Evolutionary conservation across 2,113 vertebrate genomes (phyloP), one percentile per base, ranked within the genome.

Genomic region (Lepus europaeus): DNA sequence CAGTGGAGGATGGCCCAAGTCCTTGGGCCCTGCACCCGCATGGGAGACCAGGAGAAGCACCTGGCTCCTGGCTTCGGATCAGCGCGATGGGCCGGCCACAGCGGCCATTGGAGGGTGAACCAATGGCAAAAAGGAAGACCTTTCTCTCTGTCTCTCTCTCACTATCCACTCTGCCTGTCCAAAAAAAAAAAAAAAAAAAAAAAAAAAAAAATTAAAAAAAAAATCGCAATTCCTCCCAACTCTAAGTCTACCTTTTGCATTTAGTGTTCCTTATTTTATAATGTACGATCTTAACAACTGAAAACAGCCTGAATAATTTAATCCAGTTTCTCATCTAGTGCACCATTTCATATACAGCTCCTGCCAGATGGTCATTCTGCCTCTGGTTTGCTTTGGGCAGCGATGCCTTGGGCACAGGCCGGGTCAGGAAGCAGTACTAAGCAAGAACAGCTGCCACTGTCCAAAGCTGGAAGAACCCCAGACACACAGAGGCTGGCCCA

Each of bases 221-320:
- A 36, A 81, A 19, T 83, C 31, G 9, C 86, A 49, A 72, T 29
- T 66, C 36, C 76, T 83, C 63, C 39, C 59, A 80, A 61, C 29
- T 77, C 20, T 72, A n/a, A 69, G 29, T 51, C 29, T 61, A 17
- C 69, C 10, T 81, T 92, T 83, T 79, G 17, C 25, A 33, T 74
- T 83, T 36, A 17, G 5, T 63, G 36, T 93, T 66, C n/a, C 6
- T 45, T 73, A 4, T n/a, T 81, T 33, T n/a, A 56, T 59, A 39
- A 70, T 39, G 33, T n/a, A 70, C 20, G 69, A 23, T 25, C 39
- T 87, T 74, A 31, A 59, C 29, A 88, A 84, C 6, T 45, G n/a
- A 77, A 87, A 92, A 80, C 64, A 56, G 29, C 20, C 69, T 92
- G 53, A 39, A 10, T 64, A 93, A 74, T n/a, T 51, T 64, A 93